Percentiles rank a stretch among this genome's conserved stretches.
Evolutionary conservation across 1,140 invertebrate genomes (phyloP).

Genomic region (Battus philenor): DNA sequence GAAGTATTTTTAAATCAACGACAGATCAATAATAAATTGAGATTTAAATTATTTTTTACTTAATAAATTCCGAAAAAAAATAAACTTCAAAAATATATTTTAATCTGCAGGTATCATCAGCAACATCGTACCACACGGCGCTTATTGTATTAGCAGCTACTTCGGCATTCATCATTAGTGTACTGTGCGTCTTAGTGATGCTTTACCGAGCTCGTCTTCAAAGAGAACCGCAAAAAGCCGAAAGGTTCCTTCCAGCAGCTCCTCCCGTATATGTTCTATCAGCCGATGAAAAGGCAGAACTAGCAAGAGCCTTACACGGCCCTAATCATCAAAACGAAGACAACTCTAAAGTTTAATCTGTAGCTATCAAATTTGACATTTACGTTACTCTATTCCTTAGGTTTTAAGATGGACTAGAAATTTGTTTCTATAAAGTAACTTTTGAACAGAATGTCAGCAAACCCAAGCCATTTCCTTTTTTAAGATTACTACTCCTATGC

Average conservation of each 20-base stretch:
- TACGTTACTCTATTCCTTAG: constrained; percentile 18
- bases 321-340: constrained; percentile 42
- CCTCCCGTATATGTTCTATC: constrained; percentile 77
- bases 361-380: constrained; percentile 7
- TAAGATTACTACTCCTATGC: too few relatives aligned
- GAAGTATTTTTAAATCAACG: too few relatives aligned
- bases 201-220: constrained; percentile 77
- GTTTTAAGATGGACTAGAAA: too few relatives aligned
- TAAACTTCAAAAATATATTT: too few relatives aligned
- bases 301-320: constrained; percentile 54
- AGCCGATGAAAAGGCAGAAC: constrained; percentile 71
- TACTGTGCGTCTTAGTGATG: constrained; percentile 81
- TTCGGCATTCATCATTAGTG: constrained; percentile 84
- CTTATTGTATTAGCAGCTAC: constrained; percentile 82
- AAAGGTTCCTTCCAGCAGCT: constrained; percentile 72
- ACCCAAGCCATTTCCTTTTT: too few relatives aligned
- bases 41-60: too few relatives aligned
- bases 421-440: too few relatives aligned
- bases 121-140: constrained; percentile 83
- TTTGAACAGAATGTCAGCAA: too few relatives aligned
- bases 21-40: too few relatives aligned
- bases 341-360: constrained; percentile 48
- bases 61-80: too few relatives aligned
- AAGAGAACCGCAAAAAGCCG: constrained; percentile 74
- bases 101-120: constrained; percentile 77